A percentile compares a stretch with the other conserved stretches of the same genome.
phyloP scores from a whole-genome alignment of 2,797 vertebrate species.

The Silurus lanzhouensis region DNA sequence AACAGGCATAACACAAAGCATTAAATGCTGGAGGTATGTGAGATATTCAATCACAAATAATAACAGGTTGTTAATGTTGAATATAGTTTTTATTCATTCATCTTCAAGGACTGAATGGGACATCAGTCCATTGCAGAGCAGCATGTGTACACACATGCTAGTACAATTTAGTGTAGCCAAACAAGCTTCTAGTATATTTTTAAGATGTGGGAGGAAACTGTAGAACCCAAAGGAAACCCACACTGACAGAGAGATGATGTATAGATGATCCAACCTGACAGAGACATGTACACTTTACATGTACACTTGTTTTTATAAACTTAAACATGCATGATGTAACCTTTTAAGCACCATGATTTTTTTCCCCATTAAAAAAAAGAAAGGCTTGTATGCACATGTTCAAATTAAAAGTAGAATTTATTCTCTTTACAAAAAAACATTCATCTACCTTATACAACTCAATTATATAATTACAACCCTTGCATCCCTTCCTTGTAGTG shows the following conservation, averaged over 20 bases:
- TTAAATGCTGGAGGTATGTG: background rate
- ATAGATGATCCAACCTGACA: background rate
- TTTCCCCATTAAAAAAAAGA: background rate
- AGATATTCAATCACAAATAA: background rate
- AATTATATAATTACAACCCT: background rate
- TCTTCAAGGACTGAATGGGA: background rate
- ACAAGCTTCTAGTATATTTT: background rate
- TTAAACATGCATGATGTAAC: background rate
- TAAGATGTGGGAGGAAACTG: background rate
- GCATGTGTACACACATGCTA: background rate
- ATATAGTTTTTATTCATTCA: background rate
- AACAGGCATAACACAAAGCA: background rate
- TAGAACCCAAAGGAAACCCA: background rate
- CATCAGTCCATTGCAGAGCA: background rate
- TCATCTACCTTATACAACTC: background rate
- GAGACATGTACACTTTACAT: background rate
- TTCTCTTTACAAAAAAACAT: background rate
- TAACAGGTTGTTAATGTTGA: background rate
- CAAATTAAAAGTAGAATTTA: background rate
- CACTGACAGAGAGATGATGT: background rate
- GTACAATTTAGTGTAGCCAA: background rate
- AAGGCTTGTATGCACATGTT: background rate
- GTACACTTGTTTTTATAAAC: background rate
- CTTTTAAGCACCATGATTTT: background rate
- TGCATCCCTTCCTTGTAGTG: slow-evolving; percentile 1